Evolutionary conservation across 64 coral and sea anemone species (phyloP), one percentile per base, ranked within the genome.

Genomic region (Acropora tenuis): DNA sequence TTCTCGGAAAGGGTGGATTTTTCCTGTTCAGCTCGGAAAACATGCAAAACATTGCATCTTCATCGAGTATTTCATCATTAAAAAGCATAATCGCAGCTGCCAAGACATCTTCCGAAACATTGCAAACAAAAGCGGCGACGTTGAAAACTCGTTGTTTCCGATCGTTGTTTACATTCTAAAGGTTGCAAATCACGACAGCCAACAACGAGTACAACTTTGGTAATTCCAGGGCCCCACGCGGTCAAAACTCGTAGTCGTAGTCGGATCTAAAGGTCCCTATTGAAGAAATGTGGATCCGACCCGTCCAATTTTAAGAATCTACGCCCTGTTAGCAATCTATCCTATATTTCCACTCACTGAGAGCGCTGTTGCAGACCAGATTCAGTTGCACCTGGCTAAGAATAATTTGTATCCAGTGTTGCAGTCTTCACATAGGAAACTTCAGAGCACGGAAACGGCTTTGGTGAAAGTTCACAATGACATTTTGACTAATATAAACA

Each of bases 101-200:
- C 52, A 55, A 55, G 52, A 55, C 52, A 55, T 55, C 52, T 55
- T 55, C 52, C 71, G 46, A 85, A 94, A 84, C 92, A 94, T 89
- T 6, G 50, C 19, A 15, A 57, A 71, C 2, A 48, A 78, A 65
- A 6, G 52, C 44, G 16, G 12, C 48, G 60, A 80, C 43, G 18
- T 48, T 16, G 16, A 50, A 69, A 18, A 83, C n/a, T 81, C 45
- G 17, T 43, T 55, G 52, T 55, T 55, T 55, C 52, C 52, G 52
- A 55, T 55, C 2, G 9, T 55, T 55, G 52, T 55, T 55, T 55
- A 55, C 90, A 69, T 78, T 68, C 90, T 86, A 86, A 87, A 92
- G 80, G 80, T 91, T 92, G 73, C 58, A 78, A 92, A 78, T 83
- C 45, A 74, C 61, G 66, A 57, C 88, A 69, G 80, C 61, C 79